Evolutionary conservation across 2,113 vertebrate genomes (phyloP), one percentile per base, ranked within the genome.

Genomic region (Pygoscelis adeliae): DNA sequence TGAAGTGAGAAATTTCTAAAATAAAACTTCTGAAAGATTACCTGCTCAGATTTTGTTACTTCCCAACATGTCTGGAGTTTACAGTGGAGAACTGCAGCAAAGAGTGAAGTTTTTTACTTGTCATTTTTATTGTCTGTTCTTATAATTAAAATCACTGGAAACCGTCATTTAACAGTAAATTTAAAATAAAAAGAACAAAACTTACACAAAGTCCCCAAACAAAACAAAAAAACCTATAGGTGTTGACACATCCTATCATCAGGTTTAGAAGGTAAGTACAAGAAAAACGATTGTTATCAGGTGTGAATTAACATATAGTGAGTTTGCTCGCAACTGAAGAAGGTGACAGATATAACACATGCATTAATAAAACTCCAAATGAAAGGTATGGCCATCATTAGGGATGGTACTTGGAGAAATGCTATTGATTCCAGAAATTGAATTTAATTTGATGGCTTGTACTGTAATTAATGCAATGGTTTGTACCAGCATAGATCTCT

Each of bases 241-340:
- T 98, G 97, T 97, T 98, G 98, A 97, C 95, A 98, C 42, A 96
- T 98, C 77, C 78, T 96, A 94, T 98, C 96, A 94, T 76, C 92
- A 93, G 70, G 67, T 95, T 93, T 91, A 92, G 89, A 96, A 96
- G 85, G 92, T 93, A 97, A 98, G 95, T 96, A 92, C 77, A 91
- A 90, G 95, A 88, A 96, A 97, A 96, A 95, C 0, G 82, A 98
- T 97, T 97, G 91, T 93, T 98, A 98, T 98, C 97, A 97, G 97
- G 98, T 98, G 97, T 98, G 97, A 98, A 98, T 98, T 98, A 98
- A 98, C 98, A 98, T 98, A 97, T 86, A 98, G 94, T 92, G 91
- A 94, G 71, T 87, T 97, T 94, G 90, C 78, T 95, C 25, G 19
- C 61, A 93, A 61, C 89, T 91, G 71, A 55, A 74, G 93, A 93